Evolutionary conservation across 1,140 invertebrate genomes (phyloP), one percentile per base, ranked within the genome.

Genomic region (Drosophila littoralis): DNA sequence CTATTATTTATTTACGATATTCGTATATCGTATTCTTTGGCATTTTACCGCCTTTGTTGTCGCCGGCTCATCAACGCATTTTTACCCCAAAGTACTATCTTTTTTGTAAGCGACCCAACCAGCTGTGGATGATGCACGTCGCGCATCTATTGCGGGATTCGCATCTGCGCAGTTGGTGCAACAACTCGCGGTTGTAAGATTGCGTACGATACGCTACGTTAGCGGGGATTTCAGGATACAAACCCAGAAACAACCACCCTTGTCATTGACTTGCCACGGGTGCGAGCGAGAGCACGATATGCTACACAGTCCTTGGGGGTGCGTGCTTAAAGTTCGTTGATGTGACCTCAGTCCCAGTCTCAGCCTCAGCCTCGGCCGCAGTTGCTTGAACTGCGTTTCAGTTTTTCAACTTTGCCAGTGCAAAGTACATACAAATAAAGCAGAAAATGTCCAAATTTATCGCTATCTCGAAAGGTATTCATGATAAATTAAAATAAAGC

Each of bases 311-410:
- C 13, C 28, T 7, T 55, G 55, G 73, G 83, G 82, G 60, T 73
- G 77, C 75, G 22, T 28, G 22, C 82, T 82, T 67, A 81, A 81
- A 81, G 77, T 81, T 81, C 74, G 81, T 84, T 84, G 68, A 67
- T 80, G 80, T 28, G 22, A 4, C 80, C 65, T 64, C 63, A 69
- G 28, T 17, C 52, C n/a, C 57, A 80, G 22, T 72, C 68, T 60
- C 63, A 69, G 28, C 17, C 52, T n/a, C 57, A 84, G 22, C 76
- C 66, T 64, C 63, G 80, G 22, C 76, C 66, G 60, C 63, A 85
- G 81, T 80, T 84, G 64, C 74, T 84, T 84, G 81, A 85, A 84
- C 81, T 85, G 81, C 74, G 81, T 85, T 73, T 61, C 73, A 79
- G 75, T 54, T 28, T 28, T 28, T 28, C 22, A 28, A 28, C 69